Percentiles rank a stretch among this genome's conserved stretches.
Evolutionary conservation across 2,888 invertebrate species (phyloP).

Genomic region (Parnassius mnemosyne): DNA sequence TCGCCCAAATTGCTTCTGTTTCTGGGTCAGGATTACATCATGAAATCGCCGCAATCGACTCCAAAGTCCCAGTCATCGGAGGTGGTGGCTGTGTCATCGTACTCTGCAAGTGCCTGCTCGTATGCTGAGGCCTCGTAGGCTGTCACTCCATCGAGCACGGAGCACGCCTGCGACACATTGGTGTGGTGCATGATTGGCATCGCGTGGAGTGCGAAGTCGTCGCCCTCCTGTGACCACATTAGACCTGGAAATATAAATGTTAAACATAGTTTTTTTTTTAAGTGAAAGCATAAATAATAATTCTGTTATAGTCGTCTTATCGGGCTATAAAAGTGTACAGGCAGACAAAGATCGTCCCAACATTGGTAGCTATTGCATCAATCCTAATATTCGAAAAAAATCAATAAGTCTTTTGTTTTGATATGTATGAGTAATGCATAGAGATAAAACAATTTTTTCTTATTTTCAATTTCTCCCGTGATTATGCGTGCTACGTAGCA

Average conservation of each 20-base stretch:
- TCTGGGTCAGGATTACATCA: constrained; percentile 73
- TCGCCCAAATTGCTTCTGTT: neutral
- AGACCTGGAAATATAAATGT: constrained; percentile 63
- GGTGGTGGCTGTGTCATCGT: constrained; percentile 74
- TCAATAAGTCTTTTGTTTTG: too few species aligned
- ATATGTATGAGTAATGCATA: too few species aligned
- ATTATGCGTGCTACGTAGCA: too few species aligned
- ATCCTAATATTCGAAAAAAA: too few species aligned
- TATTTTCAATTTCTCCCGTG: too few species aligned
- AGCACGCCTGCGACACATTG: constrained; percentile 81
- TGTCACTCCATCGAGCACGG: constrained; percentile 78
- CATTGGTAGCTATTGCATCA: too few species aligned
- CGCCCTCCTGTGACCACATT: constrained; percentile 84
- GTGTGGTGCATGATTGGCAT: constrained; percentile 83
- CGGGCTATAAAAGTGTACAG: too few species aligned
- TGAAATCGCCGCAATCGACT: constrained; percentile 86
- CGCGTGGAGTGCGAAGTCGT: constrained; percentile 84
- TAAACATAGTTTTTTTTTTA: too few species aligned
- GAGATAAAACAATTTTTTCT: too few species aligned
- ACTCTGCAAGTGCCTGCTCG: constrained; percentile 82
- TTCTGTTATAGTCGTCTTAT: too few species aligned
- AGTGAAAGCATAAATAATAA: too few species aligned
- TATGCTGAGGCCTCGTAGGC: constrained; percentile 81
- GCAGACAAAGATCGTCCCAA: too few species aligned
- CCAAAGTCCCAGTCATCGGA: constrained; percentile 86